A percentile compares a stretch with the other conserved stretches of the same genome.
Conservation (phyloP, 1,140 invertebrate species). For the Globodera ellingtonae region DNA sequence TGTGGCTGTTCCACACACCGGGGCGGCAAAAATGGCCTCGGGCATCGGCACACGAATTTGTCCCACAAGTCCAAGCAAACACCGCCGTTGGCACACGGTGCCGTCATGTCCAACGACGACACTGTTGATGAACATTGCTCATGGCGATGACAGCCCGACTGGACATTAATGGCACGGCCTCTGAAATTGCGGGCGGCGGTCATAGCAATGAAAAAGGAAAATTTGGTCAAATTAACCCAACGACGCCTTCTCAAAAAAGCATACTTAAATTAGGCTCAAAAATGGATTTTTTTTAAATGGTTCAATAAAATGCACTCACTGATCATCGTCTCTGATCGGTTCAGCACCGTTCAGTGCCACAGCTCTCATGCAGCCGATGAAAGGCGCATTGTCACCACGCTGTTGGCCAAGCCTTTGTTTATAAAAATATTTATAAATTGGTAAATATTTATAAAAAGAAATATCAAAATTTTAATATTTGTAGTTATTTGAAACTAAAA, state of each 20-base stretch:
- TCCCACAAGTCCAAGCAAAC: conserved; percentile 85
- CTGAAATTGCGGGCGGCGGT: background rate
- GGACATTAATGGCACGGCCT: conserved; percentile 29
- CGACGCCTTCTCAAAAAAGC: background rate
- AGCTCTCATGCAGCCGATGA: conserved; percentile 34
- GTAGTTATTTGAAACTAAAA: background rate
- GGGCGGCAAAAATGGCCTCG: conserved; percentile 60
- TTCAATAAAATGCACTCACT: conserved; percentile 9
- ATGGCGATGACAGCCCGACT: conserved; percentile 27
- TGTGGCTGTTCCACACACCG: background rate
- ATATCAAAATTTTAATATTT: background rate
- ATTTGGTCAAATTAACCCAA: too few species aligned
- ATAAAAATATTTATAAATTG: conserved; percentile 22
- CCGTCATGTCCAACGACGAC: background rate
- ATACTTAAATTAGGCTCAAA: background rate
- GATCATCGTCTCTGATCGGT: conserved; percentile 11
- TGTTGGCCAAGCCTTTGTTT: conserved; percentile 25
- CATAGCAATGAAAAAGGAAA: too few species aligned
- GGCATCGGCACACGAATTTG: conserved; percentile 83
- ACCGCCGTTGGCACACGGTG: conserved; percentile 77
- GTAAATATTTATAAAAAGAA: background rate
- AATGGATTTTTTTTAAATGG: conserved; percentile 1
- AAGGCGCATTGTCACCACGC: conserved; percentile 1
- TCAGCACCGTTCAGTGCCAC: conserved; percentile 28
- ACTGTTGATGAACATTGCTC: conserved; percentile 14